Conservation (phyloP, 2,888 invertebrate species). For the Ectobius pallidus region DNA sequence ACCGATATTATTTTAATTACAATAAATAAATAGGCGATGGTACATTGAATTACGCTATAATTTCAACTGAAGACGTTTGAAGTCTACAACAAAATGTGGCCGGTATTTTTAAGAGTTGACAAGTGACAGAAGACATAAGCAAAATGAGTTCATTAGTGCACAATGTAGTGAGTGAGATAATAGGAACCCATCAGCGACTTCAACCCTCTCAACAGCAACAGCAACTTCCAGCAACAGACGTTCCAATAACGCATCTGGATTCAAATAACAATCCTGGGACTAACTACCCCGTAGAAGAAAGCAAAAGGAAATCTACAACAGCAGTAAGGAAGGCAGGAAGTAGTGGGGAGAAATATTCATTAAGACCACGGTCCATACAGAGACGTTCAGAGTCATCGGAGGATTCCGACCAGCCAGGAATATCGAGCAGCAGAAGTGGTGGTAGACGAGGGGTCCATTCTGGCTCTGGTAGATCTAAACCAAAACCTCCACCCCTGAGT, state of each 20-base stretch:
- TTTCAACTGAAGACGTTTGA: no score
- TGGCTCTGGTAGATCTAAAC: slow-evolving; percentile 51
- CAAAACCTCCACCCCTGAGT: slow-evolving; percentile 72
- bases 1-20: no score
- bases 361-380: slow-evolving; percentile 68
- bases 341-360: slow-evolving; percentile 67
- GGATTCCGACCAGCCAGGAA: not conserved
- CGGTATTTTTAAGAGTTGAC: no score
- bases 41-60: no score
- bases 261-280: slow-evolving; percentile 2
- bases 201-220: slow-evolving; percentile 3
- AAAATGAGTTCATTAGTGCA: slow-evolving; percentile 27
- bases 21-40: no score
- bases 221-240: not conserved
- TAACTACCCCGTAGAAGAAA: not conserved
- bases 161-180: slow-evolving; percentile 15
- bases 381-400: slow-evolving; percentile 54
- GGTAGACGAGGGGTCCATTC: not conserved
- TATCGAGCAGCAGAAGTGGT: not conserved
- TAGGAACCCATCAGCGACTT: slow-evolving; percentile 1
- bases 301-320: not conserved
- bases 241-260: not conserved
- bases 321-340: not conserved
- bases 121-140: no score
- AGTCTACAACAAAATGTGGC: no score